Conservation (phyloP, 1,140 invertebrate species). For the Drosophila bipectinata region DNA sequence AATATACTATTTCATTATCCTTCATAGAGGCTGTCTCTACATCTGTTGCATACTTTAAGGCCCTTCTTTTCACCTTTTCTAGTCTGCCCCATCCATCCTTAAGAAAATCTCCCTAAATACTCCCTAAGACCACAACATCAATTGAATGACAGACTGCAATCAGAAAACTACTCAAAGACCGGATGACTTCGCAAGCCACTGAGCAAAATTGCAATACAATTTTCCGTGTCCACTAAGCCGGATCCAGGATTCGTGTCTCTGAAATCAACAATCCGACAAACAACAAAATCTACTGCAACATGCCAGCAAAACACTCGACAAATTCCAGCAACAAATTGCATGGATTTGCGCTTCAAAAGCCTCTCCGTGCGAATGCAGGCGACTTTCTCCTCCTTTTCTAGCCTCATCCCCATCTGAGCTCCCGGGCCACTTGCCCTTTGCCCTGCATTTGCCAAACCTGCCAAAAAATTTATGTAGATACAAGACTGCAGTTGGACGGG, state of each 20-base stretch:
- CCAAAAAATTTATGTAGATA: slow-evolving; percentile 65
- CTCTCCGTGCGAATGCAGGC: not conserved
- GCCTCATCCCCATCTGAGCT: slow-evolving; percentile 1
- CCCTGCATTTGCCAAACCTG: slow-evolving; percentile 20
- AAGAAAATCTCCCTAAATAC: not conserved
- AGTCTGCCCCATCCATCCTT: not conserved
- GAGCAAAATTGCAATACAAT: slow-evolving; percentile 53
- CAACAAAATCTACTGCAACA: slow-evolving; percentile 10
- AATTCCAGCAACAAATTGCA: slow-evolving; percentile 57
- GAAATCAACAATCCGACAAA: slow-evolving; percentile 14
- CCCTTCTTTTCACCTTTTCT: not conserved
- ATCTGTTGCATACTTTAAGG: too few species aligned
- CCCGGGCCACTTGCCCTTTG: slow-evolving; percentile 28
- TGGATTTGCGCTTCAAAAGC: slow-evolving; percentile 44
- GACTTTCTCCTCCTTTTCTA: slow-evolving; percentile 3
- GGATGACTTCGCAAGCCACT: slow-evolving; percentile 21
- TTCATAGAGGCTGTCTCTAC: too few species aligned
- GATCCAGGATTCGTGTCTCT: slow-evolving; percentile 12
- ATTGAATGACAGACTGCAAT: slow-evolving; percentile 45
- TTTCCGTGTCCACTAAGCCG: slow-evolving; percentile 35
- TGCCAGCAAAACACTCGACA: slow-evolving; percentile 26
- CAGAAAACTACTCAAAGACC: slow-evolving; percentile 13
- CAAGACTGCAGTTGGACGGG: slow-evolving; percentile 42
- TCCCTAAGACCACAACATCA: slow-evolving; percentile 32
- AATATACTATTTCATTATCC: not conserved